Base-by-base conservation (phyloP, 92 coral and sea anemone species). In the Hydrozoanthus gracilis region DNA sequence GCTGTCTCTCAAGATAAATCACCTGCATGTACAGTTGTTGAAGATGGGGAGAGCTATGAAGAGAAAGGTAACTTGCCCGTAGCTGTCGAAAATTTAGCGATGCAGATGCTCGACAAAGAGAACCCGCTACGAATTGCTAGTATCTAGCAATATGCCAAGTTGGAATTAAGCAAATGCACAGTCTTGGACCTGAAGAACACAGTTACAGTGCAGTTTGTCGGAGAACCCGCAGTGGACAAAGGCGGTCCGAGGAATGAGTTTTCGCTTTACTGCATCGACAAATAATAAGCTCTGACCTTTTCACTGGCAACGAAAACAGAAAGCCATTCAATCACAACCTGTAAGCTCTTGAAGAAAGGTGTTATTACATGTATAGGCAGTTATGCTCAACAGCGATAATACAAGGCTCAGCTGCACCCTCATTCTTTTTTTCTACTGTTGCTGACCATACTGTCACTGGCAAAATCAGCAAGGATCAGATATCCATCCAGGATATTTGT, bases 231-330 rank as follows among this genome's bases (percentile, higher is more conserved):
- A 49, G 89, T 88, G 52, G 88, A 91, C 75, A 58, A 88, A 79
- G 89, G 94, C 20, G 91, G 91, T 39, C 91, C 91, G 73, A 82
- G 87, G n/a, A 91, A 79, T 70, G 91, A 91, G 88, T 91, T 84
- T 64, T 88, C 56, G 68, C 91, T 52, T 79, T 88, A 56, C 83
- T 91, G 11, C 88, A 84, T 67, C 68, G 77, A 79, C 86, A 77
- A 72, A 44, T 91, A 48, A 69, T 51, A 51, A 74, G 73, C 61
- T 88, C 89, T 64, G 83, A 82, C 83, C 80, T 83, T 76, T 88
- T 88, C 83, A 61, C 82, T 77, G 93, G 91, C 67, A 86, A 61
- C 52, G 73, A 69, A 14, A 77, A 71, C 39, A 61, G 89, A 16
- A 91, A 91, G 70, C 64, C 76, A 69, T 83, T 88, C 70, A 88